Base-by-base conservation (phyloP, 1,140 invertebrate species). In the Arctopsyche grandis region DNA sequence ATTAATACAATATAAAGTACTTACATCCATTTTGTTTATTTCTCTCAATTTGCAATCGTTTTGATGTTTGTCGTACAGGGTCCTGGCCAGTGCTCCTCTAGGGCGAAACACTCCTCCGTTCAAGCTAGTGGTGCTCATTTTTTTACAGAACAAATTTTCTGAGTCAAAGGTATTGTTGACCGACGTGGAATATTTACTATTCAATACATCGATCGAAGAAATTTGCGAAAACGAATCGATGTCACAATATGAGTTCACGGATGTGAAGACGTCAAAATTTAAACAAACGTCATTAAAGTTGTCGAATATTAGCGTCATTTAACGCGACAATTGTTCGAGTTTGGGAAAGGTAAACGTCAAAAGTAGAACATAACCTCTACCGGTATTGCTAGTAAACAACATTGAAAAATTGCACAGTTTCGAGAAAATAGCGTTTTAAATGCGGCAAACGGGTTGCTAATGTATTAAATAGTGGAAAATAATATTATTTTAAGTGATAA, bases 21-120 rank as follows among this genome's bases (percentile, higher is more conserved):
- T 91, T 86, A 93, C 93, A 89, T 91, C 88, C 70, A 87, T 88
- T 84, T 93, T 92, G 84, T 94, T 91, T 83, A 92, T 89, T 22
- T 87, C 85, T 79, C 90, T 87, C 0, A 93, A 88, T 78, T 89
- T 87, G 83, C 92, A 89, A 84, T 94, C 93, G 81, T 91, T 90
- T 71, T 88, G 85, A 81, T 93, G 91, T 84, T 93, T 92, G 81
- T 93, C 90, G 86, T 93, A 93, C 5, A 94, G 85, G 43, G 92
- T 88, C 81, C 93, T 86, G 26, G 93, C 92, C 38, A 94, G 85
- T 78, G 90, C 91, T 81, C 92, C 92, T 83, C 92, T 87, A 58
- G 92, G 92, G 78, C 88, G 84, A 79, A 83, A 83, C 9, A 83
- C 88, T 85, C 82, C 79, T 82, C 75, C 84, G 26, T 48, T 79